Conservation (phyloP, 2,888 invertebrate species). For the Agapostemon virescens region DNA sequence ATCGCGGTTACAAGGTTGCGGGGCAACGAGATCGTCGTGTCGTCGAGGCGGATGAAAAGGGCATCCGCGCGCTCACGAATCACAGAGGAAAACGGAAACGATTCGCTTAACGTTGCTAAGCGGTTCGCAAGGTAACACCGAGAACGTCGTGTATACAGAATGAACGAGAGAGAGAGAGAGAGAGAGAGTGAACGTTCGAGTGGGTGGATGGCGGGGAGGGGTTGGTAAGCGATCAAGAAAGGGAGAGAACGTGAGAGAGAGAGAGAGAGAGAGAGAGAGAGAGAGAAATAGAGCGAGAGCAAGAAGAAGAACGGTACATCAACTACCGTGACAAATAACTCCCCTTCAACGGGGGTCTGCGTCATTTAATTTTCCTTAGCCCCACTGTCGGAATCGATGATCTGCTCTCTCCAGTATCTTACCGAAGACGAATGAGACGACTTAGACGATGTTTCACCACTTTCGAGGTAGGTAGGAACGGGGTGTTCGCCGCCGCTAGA, state of each 20-base stretch:
- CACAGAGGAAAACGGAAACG: constrained; percentile 27
- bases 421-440: constrained; percentile 79
- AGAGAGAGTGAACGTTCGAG: constrained; percentile 22
- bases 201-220: too few species aligned
- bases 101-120: constrained; percentile 20
- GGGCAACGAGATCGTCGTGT: constrained; percentile 61
- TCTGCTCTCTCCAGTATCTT: constrained; percentile 78
- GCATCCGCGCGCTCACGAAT: constrained; percentile 40
- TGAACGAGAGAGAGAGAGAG: constrained; percentile 50
- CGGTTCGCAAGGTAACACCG: constrained; percentile 9
- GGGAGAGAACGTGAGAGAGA: constrained; percentile 31
- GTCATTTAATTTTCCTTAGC: constrained; percentile 80
- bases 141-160: constrained; percentile 32
- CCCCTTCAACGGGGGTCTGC: constrained; percentile 78
- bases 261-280: constrained; percentile 47
- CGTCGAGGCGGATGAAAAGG: constrained; percentile 41
- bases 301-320: constrained; percentile 58
- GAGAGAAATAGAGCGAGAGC: constrained; percentile 38
- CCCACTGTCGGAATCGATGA: constrained; percentile 78
- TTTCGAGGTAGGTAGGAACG: constrained; percentile 62
- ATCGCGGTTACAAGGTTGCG: constrained; percentile 62
- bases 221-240: too few species aligned
- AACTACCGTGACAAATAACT: constrained; percentile 79
- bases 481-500: constrained; percentile 51
- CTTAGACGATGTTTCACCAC: constrained; percentile 77